Evolutionary conservation across 23 tunicate species (phyloP).

Genomic region (Halocynthia roretzi): DNA sequence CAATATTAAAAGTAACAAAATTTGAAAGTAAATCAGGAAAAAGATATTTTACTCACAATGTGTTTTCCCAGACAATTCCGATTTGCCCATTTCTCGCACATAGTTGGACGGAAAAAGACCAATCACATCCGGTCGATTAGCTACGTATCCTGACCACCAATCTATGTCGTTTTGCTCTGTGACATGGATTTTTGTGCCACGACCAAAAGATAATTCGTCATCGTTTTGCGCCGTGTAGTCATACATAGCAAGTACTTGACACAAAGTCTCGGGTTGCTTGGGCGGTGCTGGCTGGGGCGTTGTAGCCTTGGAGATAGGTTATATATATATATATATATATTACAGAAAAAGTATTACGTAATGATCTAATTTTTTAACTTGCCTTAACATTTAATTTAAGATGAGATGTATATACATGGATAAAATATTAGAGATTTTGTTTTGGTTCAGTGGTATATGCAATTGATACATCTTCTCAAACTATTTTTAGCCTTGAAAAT

Average conservation of each 20-base stretch:
- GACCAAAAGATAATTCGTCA: slow-evolving; percentile 65
- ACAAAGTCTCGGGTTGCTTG: neutral
- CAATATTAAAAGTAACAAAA: neutral
- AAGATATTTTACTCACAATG: slow-evolving; percentile 4
- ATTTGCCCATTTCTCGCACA: slow-evolving; percentile 46
- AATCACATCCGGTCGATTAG: slow-evolving; percentile 14
- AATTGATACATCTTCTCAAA: too few species aligned
- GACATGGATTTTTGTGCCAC: slow-evolving; percentile 63
- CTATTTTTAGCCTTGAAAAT: too few species aligned
- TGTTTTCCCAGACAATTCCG: slow-evolving; percentile 3
- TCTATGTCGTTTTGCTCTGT: slow-evolving; percentile 65
- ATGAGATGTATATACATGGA: too few species aligned
- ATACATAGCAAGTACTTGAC: slow-evolving; percentile 82
- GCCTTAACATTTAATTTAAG: too few species aligned
- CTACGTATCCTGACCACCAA: slow-evolving; percentile 88
- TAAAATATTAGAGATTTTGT: too few species aligned
- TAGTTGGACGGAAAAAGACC: slow-evolving; percentile 87
- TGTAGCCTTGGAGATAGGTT: neutral
- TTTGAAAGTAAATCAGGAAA: neutral
- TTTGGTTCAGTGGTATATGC: too few species aligned
- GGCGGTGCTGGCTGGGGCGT: slow-evolving; percentile 9
- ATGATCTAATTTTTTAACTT: too few species aligned
- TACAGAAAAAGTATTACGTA: too few species aligned
- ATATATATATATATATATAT: too few species aligned
- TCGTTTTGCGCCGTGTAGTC: slow-evolving; percentile 81